Base-by-base conservation (phyloP, 1,140 invertebrate species). In the Eriocheir sinensis region DNA sequence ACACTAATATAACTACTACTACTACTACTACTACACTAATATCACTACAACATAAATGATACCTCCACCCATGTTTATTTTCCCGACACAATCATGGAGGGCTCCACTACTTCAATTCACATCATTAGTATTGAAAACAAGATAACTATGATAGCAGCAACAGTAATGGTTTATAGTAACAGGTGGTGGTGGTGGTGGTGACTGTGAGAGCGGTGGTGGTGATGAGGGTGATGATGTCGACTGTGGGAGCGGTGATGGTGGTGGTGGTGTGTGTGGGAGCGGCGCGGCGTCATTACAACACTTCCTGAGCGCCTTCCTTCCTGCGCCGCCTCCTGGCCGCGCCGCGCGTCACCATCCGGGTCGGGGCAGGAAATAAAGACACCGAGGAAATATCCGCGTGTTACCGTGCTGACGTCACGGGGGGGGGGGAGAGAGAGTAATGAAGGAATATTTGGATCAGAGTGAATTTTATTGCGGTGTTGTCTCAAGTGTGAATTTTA, bases 11-110 rank as follows among this genome's bases (percentile, higher is more conserved):
- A n/a, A 72, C 60, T 72, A 72, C 60, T 72, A 72, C 21, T 72
- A 72, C 60, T 72, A 72, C 60, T 72, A 72, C 60, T 72, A 72
- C 60, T 72, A 72, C 60, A 72, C 53, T 72, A 72, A 9, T 72
- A 72, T 21, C 27, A 72, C 53, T 72, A 72, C 53, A 21, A 72
- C 53, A n/a, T n/a, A n/a, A n/a, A n/a, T n/a, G n/a, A n/a, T n/a
- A n/a, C n/a, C n/a, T n/a, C n/a, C n/a, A n/a, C n/a, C n/a, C n/a
- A n/a, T 53, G 48, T 53, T 53, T 2, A 21, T 53, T 12, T 21
- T 53, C 12, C 48, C 21, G 9, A 9, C 21, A 53, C 48, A 53
- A 9, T 9, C 21, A 9, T 9, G 12, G 0, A 3, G 8, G 21
- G 21, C 21, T 53, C 48, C 21, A 53, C 9, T 53, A 53, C 2